Percentiles rank a stretch among this genome's conserved stretches.
phyloP scores from a whole-genome alignment of 2,797 vertebrate genomes.

The Cyclopterus lumpus region DNA sequence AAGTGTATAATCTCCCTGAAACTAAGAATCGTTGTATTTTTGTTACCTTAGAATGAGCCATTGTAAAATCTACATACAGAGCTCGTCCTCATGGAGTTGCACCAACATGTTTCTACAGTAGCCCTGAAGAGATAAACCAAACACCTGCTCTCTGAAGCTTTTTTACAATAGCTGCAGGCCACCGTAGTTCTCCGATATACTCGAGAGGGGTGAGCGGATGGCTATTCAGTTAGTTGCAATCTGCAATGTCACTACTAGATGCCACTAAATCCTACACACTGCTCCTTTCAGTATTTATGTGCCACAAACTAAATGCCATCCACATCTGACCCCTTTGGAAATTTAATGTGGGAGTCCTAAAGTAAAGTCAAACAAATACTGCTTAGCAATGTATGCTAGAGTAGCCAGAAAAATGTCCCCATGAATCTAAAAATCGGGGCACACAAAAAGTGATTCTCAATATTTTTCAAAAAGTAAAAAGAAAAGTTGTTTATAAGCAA shows the following conservation, averaged over 20 bases:
- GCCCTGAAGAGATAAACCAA: too few relatives aligned
- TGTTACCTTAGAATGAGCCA: too few relatives aligned
- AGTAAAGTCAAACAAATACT: background rate
- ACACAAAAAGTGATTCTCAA: too few relatives aligned
- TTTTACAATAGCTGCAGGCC: background rate
- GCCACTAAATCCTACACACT: background rate
- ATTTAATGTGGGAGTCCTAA: background rate
- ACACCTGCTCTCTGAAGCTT: too few relatives aligned
- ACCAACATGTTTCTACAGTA: too few relatives aligned
- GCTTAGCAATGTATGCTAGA: background rate
- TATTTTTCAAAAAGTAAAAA: background rate
- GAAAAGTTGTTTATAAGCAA: background rate
- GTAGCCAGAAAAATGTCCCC: background rate
- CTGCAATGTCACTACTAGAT: background rate
- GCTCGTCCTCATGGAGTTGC: too few relatives aligned
- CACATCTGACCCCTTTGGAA: background rate
- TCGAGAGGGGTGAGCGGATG: background rate
- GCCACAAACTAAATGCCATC: background rate
- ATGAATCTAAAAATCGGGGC: background rate
- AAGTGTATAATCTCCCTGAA: too few relatives aligned
- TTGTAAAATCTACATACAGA: too few relatives aligned
- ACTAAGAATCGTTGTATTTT: too few relatives aligned
- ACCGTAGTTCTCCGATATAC: background rate
- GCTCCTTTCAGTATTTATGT: background rate
- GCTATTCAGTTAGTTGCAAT: background rate